Base-by-base conservation (phyloP, 2,113 vertebrate species). In the Ceuthmochares aereus region DNA sequence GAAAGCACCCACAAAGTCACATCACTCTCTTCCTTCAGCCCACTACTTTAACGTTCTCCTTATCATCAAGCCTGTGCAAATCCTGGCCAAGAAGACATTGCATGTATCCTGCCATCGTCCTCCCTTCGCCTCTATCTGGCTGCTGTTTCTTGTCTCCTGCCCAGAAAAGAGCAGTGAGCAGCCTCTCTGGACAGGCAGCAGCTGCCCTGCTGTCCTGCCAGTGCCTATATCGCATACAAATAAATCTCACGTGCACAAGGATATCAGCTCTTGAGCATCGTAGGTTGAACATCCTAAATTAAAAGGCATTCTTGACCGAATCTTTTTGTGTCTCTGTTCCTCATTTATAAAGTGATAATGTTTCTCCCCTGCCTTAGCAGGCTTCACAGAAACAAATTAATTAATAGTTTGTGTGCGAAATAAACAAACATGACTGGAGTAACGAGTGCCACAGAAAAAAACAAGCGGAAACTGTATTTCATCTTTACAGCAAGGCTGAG, bases 341-440 rank as follows among this genome's bases (percentile, higher is more conserved):
- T 88, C 73, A 90, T 90, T 92, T 88, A 7, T 26, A 42, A 58
- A 76, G 75, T 7, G 67, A 85, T 66, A 62, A 62, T 69, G 67
- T 43, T 83, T 36, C 63, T 90, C 36, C 68, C 32, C 30, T 83
- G 74, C 82, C 54, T 80, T 77, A 16, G 30, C 69, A 68, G 75
- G 85, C 70, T 92, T 79, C 79, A 54, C 43, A 59, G 82, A 77
- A 67, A 95, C 72, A 88, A 93, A 92, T 92, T 94, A 94, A 96
- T 94, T 92, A 93, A 80, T 14, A 49, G 63, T 14, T 69, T 80
- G 75, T 62, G 32, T 55, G 75, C 55, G 70, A 86, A 95, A 86
- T 66, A 90, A 95, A 93, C 70, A 92, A 90, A 93, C 79, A 66
- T 0, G 5, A 82, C 62, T 12, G 25, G 40, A 69, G 67, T 66